Evolutionary conservation across 2,797 vertebrate genomes (phyloP).

Genomic region (Orestias chungarensis): DNA sequence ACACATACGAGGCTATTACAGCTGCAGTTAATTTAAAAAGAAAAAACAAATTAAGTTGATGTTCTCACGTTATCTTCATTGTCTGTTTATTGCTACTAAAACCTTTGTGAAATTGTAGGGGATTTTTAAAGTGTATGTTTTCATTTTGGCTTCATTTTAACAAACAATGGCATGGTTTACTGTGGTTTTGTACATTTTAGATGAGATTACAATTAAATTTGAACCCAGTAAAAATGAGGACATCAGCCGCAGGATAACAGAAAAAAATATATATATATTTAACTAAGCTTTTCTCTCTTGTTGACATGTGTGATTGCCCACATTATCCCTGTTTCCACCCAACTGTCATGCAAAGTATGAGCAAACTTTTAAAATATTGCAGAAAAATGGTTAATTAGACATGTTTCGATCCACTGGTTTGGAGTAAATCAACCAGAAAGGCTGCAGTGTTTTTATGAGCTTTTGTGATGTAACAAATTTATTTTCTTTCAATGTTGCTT

Average conservation of each 20-base stretch:
- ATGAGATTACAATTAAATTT: not conserved
- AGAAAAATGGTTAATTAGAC: too few relatives aligned
- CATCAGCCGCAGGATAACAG: too few relatives aligned
- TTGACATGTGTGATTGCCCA: not conserved
- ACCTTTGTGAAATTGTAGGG: not conserved
- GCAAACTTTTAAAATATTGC: too few relatives aligned
- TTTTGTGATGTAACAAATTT: not conserved
- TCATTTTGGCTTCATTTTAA: not conserved
- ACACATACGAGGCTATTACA: constrained; percentile 34
- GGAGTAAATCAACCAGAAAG: too few relatives aligned
- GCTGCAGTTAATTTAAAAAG: too few relatives aligned
- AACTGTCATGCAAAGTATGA: too few relatives aligned
- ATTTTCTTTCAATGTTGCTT: not conserved
- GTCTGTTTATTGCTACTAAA: too few relatives aligned
- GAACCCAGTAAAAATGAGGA: too few relatives aligned
- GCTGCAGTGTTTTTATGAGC: not conserved
- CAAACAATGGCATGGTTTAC: not conserved
- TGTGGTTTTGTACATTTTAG: not conserved
- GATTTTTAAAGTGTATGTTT: not conserved
- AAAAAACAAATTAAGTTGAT: too few relatives aligned
- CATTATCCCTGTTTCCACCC: too few relatives aligned
- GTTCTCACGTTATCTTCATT: too few relatives aligned
- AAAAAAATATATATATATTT: not conserved
- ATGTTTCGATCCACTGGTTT: too few relatives aligned
- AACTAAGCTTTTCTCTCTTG: not conserved